Evolutionary conservation across 53 echinoderm and acorn worm species (phyloP).

Genomic region (Temnopleurus reevesii): DNA sequence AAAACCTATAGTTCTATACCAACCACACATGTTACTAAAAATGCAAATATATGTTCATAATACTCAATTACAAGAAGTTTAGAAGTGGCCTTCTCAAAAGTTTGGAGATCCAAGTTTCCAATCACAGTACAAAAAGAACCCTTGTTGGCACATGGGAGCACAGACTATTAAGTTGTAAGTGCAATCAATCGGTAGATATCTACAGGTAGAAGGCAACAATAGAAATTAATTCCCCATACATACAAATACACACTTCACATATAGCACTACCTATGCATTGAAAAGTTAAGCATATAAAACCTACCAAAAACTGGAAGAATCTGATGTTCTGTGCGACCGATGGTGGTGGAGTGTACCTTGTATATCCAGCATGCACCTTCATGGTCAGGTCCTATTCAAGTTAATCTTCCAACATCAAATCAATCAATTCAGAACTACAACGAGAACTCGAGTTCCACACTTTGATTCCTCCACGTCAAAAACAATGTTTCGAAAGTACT

Average conservation of each 20-base stretch:
- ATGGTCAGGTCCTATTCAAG: not conserved
- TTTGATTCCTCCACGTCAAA: not conserved
- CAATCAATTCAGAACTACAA: not conserved
- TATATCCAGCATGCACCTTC: constrained; percentile 37
- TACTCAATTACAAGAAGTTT: too few species aligned
- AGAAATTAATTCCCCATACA: not conserved
- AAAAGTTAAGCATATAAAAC: not conserved
- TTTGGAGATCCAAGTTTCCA: too few species aligned
- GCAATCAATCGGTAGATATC: too few species aligned
- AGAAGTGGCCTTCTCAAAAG: too few species aligned
- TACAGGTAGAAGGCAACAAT: not conserved
- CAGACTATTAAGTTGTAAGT: too few species aligned
- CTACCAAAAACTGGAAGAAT: constrained; percentile 46
- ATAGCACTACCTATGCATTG: not conserved
- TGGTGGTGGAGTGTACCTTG: not conserved
- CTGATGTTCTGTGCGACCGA: constrained; percentile 35
- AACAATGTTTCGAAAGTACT: too few species aligned
- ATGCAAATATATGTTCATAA: too few species aligned
- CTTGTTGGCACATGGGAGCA: too few species aligned
- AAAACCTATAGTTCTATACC: too few species aligned
- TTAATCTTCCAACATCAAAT: not conserved
- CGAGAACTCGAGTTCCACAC: not conserved
- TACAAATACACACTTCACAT: not conserved
- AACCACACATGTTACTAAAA: too few species aligned
- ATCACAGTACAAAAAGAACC: too few species aligned